These are phyloP conservation scores for Neogale vison DNA, from an alignment of 2,113 vertebrate species.

Conservation along the genomic window DNA sequence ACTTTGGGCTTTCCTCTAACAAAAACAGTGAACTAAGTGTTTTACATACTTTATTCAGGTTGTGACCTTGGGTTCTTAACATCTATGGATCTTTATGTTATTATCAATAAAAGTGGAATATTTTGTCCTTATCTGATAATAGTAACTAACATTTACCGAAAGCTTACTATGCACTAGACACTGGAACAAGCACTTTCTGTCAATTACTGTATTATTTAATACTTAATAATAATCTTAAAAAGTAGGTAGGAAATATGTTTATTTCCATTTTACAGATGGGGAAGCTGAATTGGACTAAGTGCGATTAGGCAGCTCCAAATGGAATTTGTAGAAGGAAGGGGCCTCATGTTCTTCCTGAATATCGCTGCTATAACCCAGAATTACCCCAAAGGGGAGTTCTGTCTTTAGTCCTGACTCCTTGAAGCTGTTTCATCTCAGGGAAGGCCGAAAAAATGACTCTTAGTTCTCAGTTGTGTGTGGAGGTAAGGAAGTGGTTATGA, in stretches of 20 bases:
- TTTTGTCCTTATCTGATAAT: background rate
- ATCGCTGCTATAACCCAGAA: background rate
- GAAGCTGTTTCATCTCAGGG: background rate
- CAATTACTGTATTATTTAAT: background rate
- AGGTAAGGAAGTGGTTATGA: background rate
- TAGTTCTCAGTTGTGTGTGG: background rate
- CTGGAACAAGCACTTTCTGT: background rate
- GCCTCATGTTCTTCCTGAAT: background rate
- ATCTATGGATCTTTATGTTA: background rate
- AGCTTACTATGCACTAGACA: background rate
- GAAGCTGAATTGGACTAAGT: background rate
- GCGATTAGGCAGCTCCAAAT: background rate
- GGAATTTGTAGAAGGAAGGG: background rate
- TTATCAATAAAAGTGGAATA: conserved; percentile 25
- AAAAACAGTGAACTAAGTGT: background rate
- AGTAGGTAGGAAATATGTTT: background rate
- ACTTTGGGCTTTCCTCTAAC: background rate
- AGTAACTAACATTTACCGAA: background rate
- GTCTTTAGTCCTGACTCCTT: background rate
- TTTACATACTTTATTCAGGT: background rate
- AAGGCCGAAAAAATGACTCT: background rate
- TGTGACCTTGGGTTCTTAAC: background rate
- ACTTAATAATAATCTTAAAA: background rate
- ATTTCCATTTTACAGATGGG: background rate
- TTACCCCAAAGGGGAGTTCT: background rate